phyloP scores from a whole-genome alignment of 1,140 invertebrate species.

The Neomicropteryx cornuta region DNA sequence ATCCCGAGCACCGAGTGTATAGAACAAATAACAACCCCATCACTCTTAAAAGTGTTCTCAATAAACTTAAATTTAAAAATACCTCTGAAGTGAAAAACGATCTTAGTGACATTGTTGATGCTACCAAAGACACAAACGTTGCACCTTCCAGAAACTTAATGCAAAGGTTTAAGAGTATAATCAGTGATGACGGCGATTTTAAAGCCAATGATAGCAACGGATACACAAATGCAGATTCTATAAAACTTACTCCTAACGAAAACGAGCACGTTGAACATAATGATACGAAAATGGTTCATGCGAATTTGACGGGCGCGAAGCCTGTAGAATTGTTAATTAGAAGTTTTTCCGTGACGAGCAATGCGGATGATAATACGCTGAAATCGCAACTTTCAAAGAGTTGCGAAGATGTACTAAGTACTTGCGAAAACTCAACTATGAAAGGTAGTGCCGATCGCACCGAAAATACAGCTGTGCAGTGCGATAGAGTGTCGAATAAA shows the following conservation, averaged over 20 bases:
- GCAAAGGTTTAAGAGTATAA: constrained; percentile 42
- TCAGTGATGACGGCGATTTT: constrained; percentile 33
- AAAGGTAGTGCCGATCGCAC: too few relatives aligned
- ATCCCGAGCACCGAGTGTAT: constrained; percentile 70
- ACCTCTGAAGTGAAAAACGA: constrained; percentile 27
- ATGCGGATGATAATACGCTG: too few relatives aligned
- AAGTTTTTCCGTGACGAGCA: too few relatives aligned
- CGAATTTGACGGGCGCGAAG: too few relatives aligned
- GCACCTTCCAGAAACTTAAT: constrained; percentile 40
- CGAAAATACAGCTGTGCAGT: too few relatives aligned
- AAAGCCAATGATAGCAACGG: constrained; percentile 5
- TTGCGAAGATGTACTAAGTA: too few relatives aligned
- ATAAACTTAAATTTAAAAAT: constrained; percentile 31
- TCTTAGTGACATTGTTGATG: constrained; percentile 34
- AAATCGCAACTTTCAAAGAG: constrained; percentile 38
- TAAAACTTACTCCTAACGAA: constrained; percentile 5
- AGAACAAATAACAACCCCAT: constrained; percentile 41
- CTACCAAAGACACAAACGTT: too few relatives aligned
- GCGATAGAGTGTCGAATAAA: too few relatives aligned
- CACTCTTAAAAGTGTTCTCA: constrained; percentile 35
- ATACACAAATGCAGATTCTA: constrained; percentile 4
- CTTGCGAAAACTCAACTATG: too few relatives aligned
- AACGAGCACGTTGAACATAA: too few relatives aligned
- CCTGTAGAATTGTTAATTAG: too few relatives aligned
- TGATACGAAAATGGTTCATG: too few relatives aligned